Evolutionary conservation across 1,140 invertebrate species (phyloP).

Genomic region (Pogonognathellus flavescens): DNA sequence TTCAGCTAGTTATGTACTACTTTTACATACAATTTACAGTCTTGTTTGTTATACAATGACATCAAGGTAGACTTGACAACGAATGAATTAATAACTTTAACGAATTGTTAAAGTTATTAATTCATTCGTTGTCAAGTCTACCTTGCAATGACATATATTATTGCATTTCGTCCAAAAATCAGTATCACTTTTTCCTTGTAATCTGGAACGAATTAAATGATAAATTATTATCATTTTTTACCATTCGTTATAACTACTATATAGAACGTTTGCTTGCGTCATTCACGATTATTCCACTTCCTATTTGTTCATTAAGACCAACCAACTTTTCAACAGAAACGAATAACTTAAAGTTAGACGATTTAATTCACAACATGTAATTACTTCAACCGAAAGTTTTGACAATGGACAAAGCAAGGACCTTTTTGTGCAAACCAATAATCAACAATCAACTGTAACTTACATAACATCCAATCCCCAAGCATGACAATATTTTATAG

Average conservation of each 20-base stretch:
- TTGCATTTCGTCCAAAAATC: not conserved
- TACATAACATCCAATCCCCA: slow-evolving; percentile 1
- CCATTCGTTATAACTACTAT: not conserved
- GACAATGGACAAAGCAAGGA: slow-evolving; percentile 42
- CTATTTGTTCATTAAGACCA: slow-evolving; percentile 35
- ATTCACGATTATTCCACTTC: slow-evolving; percentile 7
- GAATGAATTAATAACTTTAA: too few relatives aligned
- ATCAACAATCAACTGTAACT: not conserved
- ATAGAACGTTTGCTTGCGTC: not conserved
- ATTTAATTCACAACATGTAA: not conserved
- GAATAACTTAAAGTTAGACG: too few relatives aligned
- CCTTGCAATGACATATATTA: too few relatives aligned
- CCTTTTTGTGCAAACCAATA: not conserved
- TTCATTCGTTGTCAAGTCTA: too few relatives aligned
- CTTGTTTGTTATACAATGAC: not conserved
- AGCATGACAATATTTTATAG: not conserved
- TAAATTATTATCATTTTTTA: not conserved
- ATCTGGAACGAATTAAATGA: too few relatives aligned
- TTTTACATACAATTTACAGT: not conserved
- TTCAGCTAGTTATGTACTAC: not conserved
- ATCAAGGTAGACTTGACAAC: too few relatives aligned
- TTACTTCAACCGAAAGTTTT: not conserved
- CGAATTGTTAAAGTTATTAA: too few relatives aligned
- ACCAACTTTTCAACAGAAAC: not conserved
- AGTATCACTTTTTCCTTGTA: not conserved